Evolutionary conservation across 2,888 invertebrate genomes (phyloP), one percentile per base, ranked within the genome.

Genomic region (Augiades crinisus): DNA sequence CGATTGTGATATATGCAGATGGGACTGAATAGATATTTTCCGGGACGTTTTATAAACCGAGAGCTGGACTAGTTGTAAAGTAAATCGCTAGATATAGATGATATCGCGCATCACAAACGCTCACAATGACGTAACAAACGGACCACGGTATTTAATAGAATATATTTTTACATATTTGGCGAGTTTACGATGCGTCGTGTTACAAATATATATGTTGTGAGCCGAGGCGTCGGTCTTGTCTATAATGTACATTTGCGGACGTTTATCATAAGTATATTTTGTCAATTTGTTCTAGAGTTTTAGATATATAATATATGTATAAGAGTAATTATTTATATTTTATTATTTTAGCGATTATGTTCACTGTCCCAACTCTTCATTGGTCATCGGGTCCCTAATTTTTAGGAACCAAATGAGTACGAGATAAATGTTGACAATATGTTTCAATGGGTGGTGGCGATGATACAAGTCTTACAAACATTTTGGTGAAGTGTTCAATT

Each of bases 281-380:
- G 85, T 87, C 86, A 85, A 88, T 85, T 87, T 81, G 75, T 81
- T 83, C 61, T 83, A 79, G 75, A 70, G 61, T 72, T 67, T n/a
- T 76, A 75, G 68, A 61, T 66, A 65, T 65, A 54, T 40, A 36
- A 50, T 68, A 72, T 73, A 43, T 70, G 56, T 61, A 57, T 63
- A 60, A 63, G 61, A 63, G 61, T 60, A 60, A 59, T 59, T 65
- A 65, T 65, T 61, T 67, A 67, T 63, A 60, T 65, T 58, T 56
- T 60, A 58, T 64, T 63, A 63, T 60, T 62, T 60, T 57, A 63
- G 51, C 52, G 43, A 55, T 53, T 56, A 54, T 50, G 33, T 54
- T 52, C 31, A 47, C 54, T 57, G 45, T 34, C 14, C 40, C 40
- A 6, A 16, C 5, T 41, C 13, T 47, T 12, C 13, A 24, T 12